phyloP scores from a whole-genome alignment of 2,888 invertebrate genomes.

The Ophioninae sp. region DNA sequence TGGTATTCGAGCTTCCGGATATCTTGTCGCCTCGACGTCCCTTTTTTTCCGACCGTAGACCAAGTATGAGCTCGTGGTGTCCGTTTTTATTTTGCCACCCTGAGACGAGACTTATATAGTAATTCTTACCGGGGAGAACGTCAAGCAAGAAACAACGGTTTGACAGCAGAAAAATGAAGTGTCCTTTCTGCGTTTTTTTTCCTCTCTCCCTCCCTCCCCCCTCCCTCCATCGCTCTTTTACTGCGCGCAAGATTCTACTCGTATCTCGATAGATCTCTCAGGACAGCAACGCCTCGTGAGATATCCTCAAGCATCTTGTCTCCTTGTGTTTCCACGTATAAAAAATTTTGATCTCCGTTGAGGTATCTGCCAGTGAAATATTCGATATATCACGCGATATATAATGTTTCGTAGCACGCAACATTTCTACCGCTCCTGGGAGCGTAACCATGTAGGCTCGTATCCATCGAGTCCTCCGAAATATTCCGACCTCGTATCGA shows the following conservation, averaged over 20 bases:
- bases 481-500: conserved; percentile 57
- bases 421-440: not conserved
- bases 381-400: conserved; percentile 30
- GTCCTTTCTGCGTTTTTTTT: not conserved
- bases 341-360: not conserved
- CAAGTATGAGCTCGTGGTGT: conserved; percentile 17
- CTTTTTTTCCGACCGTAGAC: conserved; percentile 43
- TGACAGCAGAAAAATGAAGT: conserved; percentile 50
- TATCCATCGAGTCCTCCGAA: conserved; percentile 31
- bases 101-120: conserved; percentile 1
- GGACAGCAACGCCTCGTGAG: conserved; percentile 14
- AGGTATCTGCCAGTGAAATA: conserved; percentile 9
- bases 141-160: conserved; percentile 8
- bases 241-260: not conserved
- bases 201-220: too few relatives aligned
- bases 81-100: conserved; percentile 31
- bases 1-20: conserved; percentile 53
- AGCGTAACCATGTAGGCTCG: conserved; percentile 26
- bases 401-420: conserved; percentile 22
- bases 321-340: conserved; percentile 9
- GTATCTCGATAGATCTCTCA: conserved; percentile 17
- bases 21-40: conserved; percentile 49
- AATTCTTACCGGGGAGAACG: conserved; percentile 14
- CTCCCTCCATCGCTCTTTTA: not conserved
- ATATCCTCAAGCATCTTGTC: conserved; percentile 22